Percentiles rank a stretch among this genome's conserved stretches.
phyloP scores from a whole-genome alignment of 2,888 invertebrate species.

The Nesidiocoris tenuis region DNA sequence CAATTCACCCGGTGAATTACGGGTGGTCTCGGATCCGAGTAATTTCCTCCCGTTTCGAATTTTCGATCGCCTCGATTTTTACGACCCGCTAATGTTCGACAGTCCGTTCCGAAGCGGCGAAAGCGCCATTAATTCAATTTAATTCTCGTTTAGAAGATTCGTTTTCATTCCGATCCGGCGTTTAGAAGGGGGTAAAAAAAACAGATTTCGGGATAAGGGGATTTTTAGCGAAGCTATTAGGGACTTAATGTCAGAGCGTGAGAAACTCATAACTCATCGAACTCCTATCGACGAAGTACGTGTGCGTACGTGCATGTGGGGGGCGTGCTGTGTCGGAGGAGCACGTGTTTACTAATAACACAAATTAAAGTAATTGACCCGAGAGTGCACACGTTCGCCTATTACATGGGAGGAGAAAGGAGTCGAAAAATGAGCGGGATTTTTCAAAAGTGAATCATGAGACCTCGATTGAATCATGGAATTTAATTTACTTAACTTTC shows the following conservation, averaged over 20 bases:
- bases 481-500: no score
- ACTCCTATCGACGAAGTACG: background rate
- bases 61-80: conserved; percentile 8
- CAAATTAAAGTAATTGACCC: conserved; percentile 28
- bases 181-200: background rate
- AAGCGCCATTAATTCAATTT: conserved; percentile 18
- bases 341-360: conserved; percentile 39
- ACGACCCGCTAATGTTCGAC: conserved; percentile 25
- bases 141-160: conserved; percentile 20
- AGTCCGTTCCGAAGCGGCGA: conserved; percentile 4
- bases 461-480: no score
- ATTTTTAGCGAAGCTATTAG: conserved; percentile 31
- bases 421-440: no score
- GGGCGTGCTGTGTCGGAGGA: conserved; percentile 30
- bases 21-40: background rate
- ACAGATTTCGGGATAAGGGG: conserved; percentile 18
- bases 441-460: no score
- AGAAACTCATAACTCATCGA: conserved; percentile 37
- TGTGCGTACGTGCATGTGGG: background rate
- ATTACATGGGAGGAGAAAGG: background rate
- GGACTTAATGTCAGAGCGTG: conserved; percentile 35
- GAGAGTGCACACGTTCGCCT: background rate
- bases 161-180: background rate
- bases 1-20: background rate
- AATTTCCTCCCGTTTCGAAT: conserved; percentile 9